A percentile compares a stretch with the other conserved stretches of the same genome.
phyloP scores from a whole-genome alignment of 2,113 vertebrate species.

The Nicator chloris region DNA sequence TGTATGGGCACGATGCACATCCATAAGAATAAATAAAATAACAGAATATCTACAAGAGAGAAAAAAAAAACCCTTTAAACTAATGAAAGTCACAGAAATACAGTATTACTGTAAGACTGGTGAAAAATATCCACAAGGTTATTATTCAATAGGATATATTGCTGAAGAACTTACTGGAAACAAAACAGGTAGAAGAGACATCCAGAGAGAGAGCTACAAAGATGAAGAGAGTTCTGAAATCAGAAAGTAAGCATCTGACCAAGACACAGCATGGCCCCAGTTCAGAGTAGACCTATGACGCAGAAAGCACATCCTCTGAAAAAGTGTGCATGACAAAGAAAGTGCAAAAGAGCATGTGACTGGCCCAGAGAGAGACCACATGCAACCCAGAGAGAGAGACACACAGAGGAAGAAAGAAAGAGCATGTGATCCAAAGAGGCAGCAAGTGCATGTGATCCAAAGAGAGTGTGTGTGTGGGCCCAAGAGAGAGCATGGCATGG shows the following conservation, averaged over 20 bases:
- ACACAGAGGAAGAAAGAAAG: background rate
- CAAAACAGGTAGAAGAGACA: background rate
- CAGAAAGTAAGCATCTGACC: background rate
- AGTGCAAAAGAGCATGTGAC: background rate
- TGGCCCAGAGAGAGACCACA: background rate
- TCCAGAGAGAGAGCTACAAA: background rate
- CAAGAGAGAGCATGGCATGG: background rate
- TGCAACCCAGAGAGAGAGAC: background rate
- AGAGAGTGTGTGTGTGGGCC: background rate
- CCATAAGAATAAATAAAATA: background rate
- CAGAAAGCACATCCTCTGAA: background rate
- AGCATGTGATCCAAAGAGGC: background rate
- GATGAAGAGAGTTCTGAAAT: background rate
- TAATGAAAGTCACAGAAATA: background rate
- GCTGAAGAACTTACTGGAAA: background rate
- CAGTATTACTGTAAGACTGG: background rate
- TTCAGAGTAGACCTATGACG: background rate
- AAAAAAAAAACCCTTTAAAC: background rate
- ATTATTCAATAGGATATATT: background rate
- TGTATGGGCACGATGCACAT: background rate
- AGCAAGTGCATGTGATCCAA: background rate
- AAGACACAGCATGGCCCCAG: background rate
- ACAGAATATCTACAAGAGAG: background rate
- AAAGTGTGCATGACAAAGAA: background rate
- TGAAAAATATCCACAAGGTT: background rate